Evolutionary conservation across 2,888 invertebrate species (phyloP).

Genomic region (Leptopterna dolabrata): DNA sequence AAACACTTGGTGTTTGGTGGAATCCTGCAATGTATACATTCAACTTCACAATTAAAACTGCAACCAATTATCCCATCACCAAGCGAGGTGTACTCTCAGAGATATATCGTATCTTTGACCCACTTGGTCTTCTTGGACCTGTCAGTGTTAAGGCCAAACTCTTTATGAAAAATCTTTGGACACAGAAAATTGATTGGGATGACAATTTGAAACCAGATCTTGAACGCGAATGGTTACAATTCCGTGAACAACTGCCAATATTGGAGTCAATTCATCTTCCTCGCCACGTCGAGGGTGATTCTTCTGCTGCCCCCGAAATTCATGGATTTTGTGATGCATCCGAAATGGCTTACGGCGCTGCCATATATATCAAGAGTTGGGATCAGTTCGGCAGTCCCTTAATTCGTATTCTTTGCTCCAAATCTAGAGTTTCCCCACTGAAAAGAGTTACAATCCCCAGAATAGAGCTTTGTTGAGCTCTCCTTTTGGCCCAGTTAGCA

Average conservation of each 20-base stretch:
- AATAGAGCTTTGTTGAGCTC: too few species aligned
- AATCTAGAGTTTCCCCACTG: too few species aligned
- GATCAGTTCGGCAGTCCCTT: too few species aligned
- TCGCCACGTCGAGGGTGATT: not conserved
- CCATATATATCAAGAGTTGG: too few species aligned
- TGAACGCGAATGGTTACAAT: not conserved
- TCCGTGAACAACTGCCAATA: not conserved
- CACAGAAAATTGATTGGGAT: not conserved
- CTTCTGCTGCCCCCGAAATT: not conserved
- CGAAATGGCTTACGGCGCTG: too few species aligned
- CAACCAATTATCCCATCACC: not conserved
- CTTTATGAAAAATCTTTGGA: not conserved
- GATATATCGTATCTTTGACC: not conserved
- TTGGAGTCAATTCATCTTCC: not conserved
- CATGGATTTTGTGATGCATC: too few species aligned
- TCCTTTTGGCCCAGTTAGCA: too few species aligned
- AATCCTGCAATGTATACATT: too few species aligned
- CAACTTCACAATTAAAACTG: not conserved
- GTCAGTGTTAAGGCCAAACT: not conserved
- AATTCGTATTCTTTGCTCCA: too few species aligned
- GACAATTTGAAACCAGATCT: not conserved
- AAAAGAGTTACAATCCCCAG: too few species aligned
- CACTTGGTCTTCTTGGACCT: not conserved
- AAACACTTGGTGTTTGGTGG: too few species aligned
- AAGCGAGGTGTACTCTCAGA: not conserved